A percentile compares a stretch with the other conserved stretches of the same genome.
phyloP scores from a whole-genome alignment of 1,140 invertebrate genomes.

The Drosophila ironensis region DNA sequence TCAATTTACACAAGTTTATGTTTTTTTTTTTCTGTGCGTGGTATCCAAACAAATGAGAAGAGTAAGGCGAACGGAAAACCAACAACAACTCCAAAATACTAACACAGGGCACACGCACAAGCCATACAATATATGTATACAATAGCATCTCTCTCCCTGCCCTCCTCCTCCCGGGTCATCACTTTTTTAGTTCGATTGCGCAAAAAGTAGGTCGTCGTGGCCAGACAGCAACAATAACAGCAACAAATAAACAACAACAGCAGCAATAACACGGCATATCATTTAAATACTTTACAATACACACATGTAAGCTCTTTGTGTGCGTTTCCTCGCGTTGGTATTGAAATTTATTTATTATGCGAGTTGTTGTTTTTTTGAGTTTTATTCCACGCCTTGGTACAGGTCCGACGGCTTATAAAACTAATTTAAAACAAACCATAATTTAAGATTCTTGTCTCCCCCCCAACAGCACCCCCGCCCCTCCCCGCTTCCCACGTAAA shows the following conservation, averaged over 20 bases:
- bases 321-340: conserved; percentile 53
- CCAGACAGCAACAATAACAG: conserved; percentile 49
- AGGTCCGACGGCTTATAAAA: conserved; percentile 1
- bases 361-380: conserved; percentile 33
- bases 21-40: background rate
- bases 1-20: too few species aligned
- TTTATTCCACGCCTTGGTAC: conserved; percentile 14
- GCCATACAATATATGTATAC: too few species aligned
- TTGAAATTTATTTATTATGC: conserved; percentile 62
- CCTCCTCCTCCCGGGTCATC: conserved; percentile 39
- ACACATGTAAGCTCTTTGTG: conserved; percentile 34
- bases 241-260: conserved; percentile 25
- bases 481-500: background rate
- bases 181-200: conserved; percentile 73
- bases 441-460: conserved; percentile 2
- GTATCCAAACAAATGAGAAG: conserved; percentile 12
- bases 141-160: conserved; percentile 8
- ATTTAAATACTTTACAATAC: conserved; percentile 73
- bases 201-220: conserved; percentile 75
- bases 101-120: conserved; percentile 1
- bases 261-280: conserved; percentile 63
- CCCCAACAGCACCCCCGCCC: too few species aligned
- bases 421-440: conserved; percentile 6
- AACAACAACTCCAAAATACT: conserved; percentile 24
- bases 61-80: conserved; percentile 7